Evolutionary conservation across 2,113 vertebrate species (phyloP), one percentile per base, ranked within the genome.

Genomic region (Struthidea cinerea): DNA sequence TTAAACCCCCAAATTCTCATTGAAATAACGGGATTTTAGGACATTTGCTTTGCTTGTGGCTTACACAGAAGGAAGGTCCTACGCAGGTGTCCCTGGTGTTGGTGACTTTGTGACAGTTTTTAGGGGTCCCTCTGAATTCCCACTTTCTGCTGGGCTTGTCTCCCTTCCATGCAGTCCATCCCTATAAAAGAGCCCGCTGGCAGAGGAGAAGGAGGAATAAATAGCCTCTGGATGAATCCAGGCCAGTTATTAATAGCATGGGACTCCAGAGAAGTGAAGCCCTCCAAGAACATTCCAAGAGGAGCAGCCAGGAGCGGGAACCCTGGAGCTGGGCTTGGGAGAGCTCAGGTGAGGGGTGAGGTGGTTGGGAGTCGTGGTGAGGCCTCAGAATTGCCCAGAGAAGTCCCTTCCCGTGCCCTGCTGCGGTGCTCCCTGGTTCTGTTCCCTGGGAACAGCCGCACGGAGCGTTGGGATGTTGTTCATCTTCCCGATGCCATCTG

Each of bases 401-500:
- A 30, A 28, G 22, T 13, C 49, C 61, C 44, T 52, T 32, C 23
- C 59, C 11, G 0, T 50, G 67, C 57, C 28, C 2, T 16, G 3
- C 47, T 57, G n/a, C 9, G 33, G 26, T 20, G 30, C 33, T 71
- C 93, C 37, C 74, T 22, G 89, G 1, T 57, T 65, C 42, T 9
- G 1, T 73, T 35, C 86, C 41, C n/a, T 3, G 3, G 12, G 55
- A 88, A 6, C 55, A 53, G 90, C n/a, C 41, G 32, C 49, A 28
- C 12, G 3, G 37, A 50, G 65, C 53, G 3, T 27, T 20, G 33
- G 89, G 91, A 78, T 91, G 70, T 91, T 95, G 94, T 88, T 96
- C 90, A 64, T 79, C 81, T 52, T 56, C 91, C 91, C 3, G 19
- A 61, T 22, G 47, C 90, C 94, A 94, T 96, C 96, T 97, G 94